Evolutionary conservation across 1,140 invertebrate species (phyloP).

Genomic region (Tribolium madens): DNA sequence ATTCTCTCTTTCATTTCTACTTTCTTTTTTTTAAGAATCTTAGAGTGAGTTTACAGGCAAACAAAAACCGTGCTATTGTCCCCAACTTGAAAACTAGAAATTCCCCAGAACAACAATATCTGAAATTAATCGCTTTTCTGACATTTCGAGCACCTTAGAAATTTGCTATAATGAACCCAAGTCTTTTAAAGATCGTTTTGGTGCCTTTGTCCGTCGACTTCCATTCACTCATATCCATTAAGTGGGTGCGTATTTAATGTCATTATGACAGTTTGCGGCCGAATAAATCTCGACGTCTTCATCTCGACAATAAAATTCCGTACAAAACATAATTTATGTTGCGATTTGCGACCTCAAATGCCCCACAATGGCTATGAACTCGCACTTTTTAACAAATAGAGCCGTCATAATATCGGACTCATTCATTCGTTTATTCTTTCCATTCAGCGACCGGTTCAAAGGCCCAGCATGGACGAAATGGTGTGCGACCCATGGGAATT

Average conservation of each 20-base stretch:
- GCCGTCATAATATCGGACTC: conserved; percentile 34
- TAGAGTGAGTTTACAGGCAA: too few species aligned
- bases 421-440: conserved; percentile 8
- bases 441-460: conserved; percentile 4
- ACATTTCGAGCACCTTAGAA: too few species aligned
- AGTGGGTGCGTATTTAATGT: conserved; percentile 34
- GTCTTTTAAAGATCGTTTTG: conserved; percentile 24
- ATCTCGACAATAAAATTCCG: conserved; percentile 32
- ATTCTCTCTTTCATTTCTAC: too few species aligned
- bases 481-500: conserved; percentile 2
- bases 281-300: conserved; percentile 40
- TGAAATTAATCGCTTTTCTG: too few species aligned
- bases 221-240: conserved; percentile 25
- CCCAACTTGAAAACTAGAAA: too few species aligned
- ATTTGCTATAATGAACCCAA: conserved; percentile 1
- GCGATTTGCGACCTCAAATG: conserved; percentile 44
- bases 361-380: conserved; percentile 32
- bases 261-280: conserved; percentile 43
- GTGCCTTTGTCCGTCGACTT: not conserved
- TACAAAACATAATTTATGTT: conserved; percentile 45
- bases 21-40: too few species aligned
- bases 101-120: too few species aligned
- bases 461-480: conserved; percentile 29
- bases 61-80: too few species aligned
- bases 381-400: conserved; percentile 38